phyloP scores from a whole-genome alignment of 1,140 invertebrate species.

The Drosophila teissieri region DNA sequence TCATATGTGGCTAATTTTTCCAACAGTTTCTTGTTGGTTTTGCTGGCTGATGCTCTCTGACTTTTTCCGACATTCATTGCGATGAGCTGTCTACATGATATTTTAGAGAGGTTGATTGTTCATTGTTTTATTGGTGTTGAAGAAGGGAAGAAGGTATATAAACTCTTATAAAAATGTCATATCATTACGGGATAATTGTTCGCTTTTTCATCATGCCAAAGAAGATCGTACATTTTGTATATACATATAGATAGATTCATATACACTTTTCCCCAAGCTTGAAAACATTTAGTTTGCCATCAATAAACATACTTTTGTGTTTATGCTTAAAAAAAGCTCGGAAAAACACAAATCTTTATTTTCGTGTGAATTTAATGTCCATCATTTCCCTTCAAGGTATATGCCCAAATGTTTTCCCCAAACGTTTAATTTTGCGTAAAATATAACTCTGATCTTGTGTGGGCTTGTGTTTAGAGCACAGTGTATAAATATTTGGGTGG shows the following conservation, averaged over 20 bases:
- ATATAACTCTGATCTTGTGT: neutral
- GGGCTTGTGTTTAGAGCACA: constrained; percentile 4
- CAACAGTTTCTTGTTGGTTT: constrained; percentile 13
- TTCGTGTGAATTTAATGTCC: neutral
- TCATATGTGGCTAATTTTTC: constrained; percentile 55
- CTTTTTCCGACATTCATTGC: constrained; percentile 34
- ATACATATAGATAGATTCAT: neutral
- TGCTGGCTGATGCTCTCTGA: constrained; percentile 3
- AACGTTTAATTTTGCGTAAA: constrained; percentile 63
- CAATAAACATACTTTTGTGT: neutral
- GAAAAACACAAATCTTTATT: neutral
- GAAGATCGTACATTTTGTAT: too few species aligned
- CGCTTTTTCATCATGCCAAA: too few species aligned
- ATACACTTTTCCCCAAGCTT: neutral
- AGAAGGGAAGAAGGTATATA: neutral
- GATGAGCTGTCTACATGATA: constrained; percentile 10
- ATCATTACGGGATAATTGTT: too few species aligned
- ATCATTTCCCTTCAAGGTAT: neutral
- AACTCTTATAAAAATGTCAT: neutral
- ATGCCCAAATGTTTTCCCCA: constrained; percentile 14
- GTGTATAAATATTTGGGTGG: constrained; percentile 61
- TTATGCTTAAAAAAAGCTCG: neutral
- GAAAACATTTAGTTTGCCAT: neutral
- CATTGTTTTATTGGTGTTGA: neutral
- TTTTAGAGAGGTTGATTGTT: constrained; percentile 33